Conservation (phyloP, 2,888 invertebrate species). For the Resseliella maxima region DNA sequence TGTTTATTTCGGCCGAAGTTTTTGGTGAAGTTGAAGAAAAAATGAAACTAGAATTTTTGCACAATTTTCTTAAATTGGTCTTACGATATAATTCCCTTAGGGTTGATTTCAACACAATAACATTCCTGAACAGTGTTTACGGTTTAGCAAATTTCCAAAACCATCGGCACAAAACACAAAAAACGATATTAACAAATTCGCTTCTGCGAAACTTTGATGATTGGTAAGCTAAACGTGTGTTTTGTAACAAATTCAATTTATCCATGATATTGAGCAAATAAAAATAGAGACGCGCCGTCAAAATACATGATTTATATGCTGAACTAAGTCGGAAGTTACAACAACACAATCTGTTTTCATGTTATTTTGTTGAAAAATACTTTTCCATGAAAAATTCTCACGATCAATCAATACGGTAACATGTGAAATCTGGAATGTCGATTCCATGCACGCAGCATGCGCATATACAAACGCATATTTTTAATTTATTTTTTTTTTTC, state of each 20-base stretch:
- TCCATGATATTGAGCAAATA: too few relatives aligned
- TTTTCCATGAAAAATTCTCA: slow-evolving; percentile 23
- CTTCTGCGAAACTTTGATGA: not conserved
- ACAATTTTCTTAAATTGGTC: slow-evolving; percentile 20
- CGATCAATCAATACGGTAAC: slow-evolving; percentile 50
- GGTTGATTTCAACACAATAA: not conserved
- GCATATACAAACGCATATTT: not conserved
- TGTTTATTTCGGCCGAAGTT: too few relatives aligned
- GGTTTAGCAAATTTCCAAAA: not conserved
- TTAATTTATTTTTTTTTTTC: not conserved
- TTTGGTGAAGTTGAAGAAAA: too few relatives aligned
- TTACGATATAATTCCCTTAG: not conserved
- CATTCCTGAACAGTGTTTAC: not conserved
- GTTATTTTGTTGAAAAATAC: not conserved
- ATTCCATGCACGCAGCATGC: not conserved
- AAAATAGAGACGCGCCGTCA: not conserved
- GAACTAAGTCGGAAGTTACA: slow-evolving; percentile 13
- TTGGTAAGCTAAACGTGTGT: not conserved
- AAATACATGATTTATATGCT: not conserved
- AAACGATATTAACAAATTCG: not conserved
- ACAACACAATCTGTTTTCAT: not conserved
- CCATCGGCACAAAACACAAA: not conserved
- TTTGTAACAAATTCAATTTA: not conserved
- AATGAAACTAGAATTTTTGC: slow-evolving; percentile 38
- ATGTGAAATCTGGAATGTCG: slow-evolving; percentile 43